Evolutionary conservation across 2,113 vertebrate species (phyloP).

Genomic region (Leuciscus idus): DNA sequence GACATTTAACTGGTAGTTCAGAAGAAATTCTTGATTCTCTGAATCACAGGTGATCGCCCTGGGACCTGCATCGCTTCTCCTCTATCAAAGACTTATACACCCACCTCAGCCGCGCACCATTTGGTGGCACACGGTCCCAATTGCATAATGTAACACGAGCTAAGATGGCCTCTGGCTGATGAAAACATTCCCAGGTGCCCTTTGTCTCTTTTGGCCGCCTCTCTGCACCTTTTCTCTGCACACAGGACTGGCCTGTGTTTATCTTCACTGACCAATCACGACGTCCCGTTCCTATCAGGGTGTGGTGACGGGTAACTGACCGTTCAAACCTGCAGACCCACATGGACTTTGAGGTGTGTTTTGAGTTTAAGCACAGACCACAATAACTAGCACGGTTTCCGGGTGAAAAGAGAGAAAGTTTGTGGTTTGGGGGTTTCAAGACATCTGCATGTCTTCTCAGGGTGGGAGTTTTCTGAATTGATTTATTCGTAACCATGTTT

Average conservation of each 20-base stretch:
- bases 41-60: constrained; percentile 55
- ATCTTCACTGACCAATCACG: constrained; percentile 62
- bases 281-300: constrained; percentile 27
- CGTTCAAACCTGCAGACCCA: constrained; percentile 35
- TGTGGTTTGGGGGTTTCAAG: constrained; percentile 17
- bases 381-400: not conserved
- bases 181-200: constrained; percentile 62
- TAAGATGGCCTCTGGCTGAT: constrained; percentile 68
- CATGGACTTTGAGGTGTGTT: constrained; percentile 56
- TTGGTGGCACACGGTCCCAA: constrained; percentile 73
- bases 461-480: not conserved
- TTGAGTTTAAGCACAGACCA: constrained; percentile 42
- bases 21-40: constrained; percentile 40
- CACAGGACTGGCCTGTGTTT: constrained; percentile 54
- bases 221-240: constrained; percentile 43
- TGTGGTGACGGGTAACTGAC: constrained; percentile 51
- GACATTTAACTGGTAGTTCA: constrained; percentile 45
- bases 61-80: constrained; percentile 57
- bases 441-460: not conserved
- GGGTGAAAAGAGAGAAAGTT: not conserved
- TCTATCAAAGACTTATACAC: constrained; percentile 57
- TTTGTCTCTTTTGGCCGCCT: constrained; percentile 59
- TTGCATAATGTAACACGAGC: constrained; percentile 79
- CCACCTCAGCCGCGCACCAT: constrained; percentile 59
- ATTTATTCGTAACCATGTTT: not conserved